phyloP scores from a whole-genome alignment of 1,140 invertebrate species.

The Macrotrachela quadricornifera region DNA sequence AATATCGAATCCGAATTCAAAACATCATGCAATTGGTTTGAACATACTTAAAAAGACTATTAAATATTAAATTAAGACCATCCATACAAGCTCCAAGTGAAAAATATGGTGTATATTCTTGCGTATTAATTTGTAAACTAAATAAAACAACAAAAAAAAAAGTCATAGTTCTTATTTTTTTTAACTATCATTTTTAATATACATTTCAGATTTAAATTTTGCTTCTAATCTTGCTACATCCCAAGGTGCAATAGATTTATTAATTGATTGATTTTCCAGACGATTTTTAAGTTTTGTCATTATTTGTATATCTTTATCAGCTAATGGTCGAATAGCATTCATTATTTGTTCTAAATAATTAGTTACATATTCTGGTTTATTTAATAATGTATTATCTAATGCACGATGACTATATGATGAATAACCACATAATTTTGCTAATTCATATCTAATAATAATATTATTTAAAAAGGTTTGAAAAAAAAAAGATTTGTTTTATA shows the following conservation, averaged over 20 bases:
- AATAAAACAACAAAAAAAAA: neutral
- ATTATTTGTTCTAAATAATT: constrained; percentile 7
- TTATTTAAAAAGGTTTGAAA: neutral
- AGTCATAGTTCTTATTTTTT: no score
- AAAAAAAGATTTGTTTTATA: neutral
- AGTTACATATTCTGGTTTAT: constrained; percentile 1
- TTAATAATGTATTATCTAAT: constrained; percentile 5
- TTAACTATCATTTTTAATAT: no score
- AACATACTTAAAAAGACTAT: constrained; percentile 40
- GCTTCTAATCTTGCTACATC: no score
- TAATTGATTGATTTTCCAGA: neutral
- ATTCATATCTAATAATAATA: constrained; percentile 30
- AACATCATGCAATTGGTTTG: no score
- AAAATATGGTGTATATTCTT: constrained; percentile 63
- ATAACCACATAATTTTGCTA: constrained; percentile 68
- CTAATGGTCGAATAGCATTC: neutral
- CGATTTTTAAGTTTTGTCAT: neutral
- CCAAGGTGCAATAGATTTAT: neutral
- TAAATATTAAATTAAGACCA: constrained; percentile 62
- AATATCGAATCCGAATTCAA: no score
- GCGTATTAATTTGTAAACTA: constrained; percentile 17
- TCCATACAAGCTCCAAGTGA: constrained; percentile 86
- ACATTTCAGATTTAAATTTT: no score
- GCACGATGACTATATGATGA: constrained; percentile 63
- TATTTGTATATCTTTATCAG: constrained; percentile 39